Evolutionary conservation across 1,140 invertebrate species (phyloP).

Genomic region (Drosophila triauraria): DNA sequence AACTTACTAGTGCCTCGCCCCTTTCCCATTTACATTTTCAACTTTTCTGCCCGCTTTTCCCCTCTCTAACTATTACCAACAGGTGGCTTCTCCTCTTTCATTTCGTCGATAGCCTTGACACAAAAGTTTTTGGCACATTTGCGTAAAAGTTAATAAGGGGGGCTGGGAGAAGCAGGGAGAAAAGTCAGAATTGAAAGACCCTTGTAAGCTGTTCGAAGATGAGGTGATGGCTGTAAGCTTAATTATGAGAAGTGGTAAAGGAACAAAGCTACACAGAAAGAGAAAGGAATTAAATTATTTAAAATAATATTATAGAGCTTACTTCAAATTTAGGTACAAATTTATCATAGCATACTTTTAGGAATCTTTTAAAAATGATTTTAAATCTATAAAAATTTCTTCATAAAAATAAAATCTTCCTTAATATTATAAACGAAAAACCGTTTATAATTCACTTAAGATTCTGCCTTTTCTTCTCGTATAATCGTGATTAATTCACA

Average conservation of each 20-base stretch:
- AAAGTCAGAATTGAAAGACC: conserved; percentile 7
- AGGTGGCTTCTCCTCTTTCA: conserved; percentile 51
- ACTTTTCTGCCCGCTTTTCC: neutral
- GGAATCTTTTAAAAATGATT: neutral
- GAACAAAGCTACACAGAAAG: neutral
- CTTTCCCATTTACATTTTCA: conserved; percentile 4
- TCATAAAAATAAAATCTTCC: too few relatives aligned
- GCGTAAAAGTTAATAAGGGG: conserved; percentile 60
- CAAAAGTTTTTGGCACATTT: conserved; percentile 75
- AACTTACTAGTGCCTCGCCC: conserved; percentile 38
- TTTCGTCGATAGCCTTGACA: conserved; percentile 69
- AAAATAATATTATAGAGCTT: too few relatives aligned
- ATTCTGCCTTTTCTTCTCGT: neutral
- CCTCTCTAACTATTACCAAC: conserved; percentile 32
- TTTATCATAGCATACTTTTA: neutral
- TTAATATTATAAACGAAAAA: neutral
- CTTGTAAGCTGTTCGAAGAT: conserved; percentile 10
- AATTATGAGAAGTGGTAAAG: neutral
- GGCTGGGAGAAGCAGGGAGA: neutral
- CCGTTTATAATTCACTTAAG: too few relatives aligned
- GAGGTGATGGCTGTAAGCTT: conserved; percentile 1
- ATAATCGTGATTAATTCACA: neutral
- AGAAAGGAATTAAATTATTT: neutral
- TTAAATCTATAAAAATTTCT: too few relatives aligned
- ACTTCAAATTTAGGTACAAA: neutral